A percentile compares a stretch with the other conserved stretches of the same genome.
Evolutionary conservation across 1,140 invertebrate genomes (phyloP).

Genomic region (Frieseomelitta varia): DNA sequence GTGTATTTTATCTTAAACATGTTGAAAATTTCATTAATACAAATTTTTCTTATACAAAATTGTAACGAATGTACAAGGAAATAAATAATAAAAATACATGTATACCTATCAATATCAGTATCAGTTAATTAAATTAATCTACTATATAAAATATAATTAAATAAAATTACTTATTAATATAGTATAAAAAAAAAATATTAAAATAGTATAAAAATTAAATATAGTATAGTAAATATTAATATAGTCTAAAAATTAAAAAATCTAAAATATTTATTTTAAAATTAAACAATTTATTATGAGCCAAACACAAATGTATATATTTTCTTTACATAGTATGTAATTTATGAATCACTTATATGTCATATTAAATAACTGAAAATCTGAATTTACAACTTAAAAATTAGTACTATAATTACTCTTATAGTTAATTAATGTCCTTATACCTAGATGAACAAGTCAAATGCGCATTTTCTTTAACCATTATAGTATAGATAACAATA

Average conservation of each 20-base stretch:
- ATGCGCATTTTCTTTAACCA: conserved; percentile 58
- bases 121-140: not conserved
- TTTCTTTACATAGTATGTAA: conserved; percentile 60
- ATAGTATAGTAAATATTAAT: not conserved
- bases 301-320: conserved; percentile 66
- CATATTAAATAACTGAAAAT: conserved; percentile 69
- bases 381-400: conserved; percentile 72
- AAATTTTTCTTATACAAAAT: too few relatives aligned
- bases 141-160: not conserved
- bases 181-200: too few relatives aligned
- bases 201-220: too few relatives aligned
- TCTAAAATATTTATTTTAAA: conserved; percentile 55
- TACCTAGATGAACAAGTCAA: conserved; percentile 69
- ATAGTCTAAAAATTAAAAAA: not conserved
- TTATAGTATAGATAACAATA: conserved; percentile 56
- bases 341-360: conserved; percentile 64
- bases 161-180: not conserved
- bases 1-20: not conserved
- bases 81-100: not conserved
- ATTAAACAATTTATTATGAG: conserved; percentile 75
- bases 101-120: not conserved
- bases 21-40: not conserved
- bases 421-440: conserved; percentile 68
- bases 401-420: conserved; percentile 69
- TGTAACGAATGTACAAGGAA: not conserved